Conservation (phyloP, 2,888 invertebrate species). For the Selenia dentaria region DNA sequence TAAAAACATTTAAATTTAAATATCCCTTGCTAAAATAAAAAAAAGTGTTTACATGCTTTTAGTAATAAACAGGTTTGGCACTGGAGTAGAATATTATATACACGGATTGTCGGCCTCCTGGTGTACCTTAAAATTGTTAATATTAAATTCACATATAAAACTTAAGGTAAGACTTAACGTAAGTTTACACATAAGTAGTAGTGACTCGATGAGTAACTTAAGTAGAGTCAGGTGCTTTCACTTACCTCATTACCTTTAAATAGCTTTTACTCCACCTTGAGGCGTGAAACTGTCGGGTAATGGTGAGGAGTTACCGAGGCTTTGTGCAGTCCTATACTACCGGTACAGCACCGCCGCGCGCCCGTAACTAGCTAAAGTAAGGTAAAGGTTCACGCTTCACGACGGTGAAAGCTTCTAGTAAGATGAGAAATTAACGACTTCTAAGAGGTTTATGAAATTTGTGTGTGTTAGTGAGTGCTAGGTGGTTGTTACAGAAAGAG, state of each 20-base stretch:
- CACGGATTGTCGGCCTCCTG: no score
- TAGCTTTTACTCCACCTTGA: neutral
- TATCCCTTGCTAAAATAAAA: no score
- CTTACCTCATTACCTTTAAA: neutral
- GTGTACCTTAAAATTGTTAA: no score
- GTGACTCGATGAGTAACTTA: neutral
- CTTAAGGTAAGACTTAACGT: no score
- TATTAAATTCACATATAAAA: no score
- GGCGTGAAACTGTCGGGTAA: constrained; percentile 1
- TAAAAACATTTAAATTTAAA: no score
- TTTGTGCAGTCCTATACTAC: constrained; percentile 3
- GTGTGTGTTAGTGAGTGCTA: constrained; percentile 5
- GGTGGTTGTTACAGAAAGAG: constrained; percentile 1
- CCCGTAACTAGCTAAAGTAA: neutral
- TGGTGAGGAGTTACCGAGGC: constrained; percentile 20
- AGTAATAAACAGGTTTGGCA: neutral
- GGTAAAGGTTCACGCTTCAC: neutral
- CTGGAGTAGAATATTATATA: no score
- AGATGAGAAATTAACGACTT: constrained; percentile 16
- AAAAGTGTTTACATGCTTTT: no score
- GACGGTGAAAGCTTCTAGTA: constrained; percentile 6
- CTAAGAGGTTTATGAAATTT: constrained; percentile 15
- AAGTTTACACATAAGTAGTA: no score
- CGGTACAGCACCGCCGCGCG: neutral
- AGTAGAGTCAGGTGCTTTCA: no score